A percentile compares a stretch with the other conserved stretches of the same genome.
These are phyloP conservation scores for Hyperopisus bebe DNA, from an alignment of 2,113 vertebrate genomes.

Conservation along the genomic window DNA sequence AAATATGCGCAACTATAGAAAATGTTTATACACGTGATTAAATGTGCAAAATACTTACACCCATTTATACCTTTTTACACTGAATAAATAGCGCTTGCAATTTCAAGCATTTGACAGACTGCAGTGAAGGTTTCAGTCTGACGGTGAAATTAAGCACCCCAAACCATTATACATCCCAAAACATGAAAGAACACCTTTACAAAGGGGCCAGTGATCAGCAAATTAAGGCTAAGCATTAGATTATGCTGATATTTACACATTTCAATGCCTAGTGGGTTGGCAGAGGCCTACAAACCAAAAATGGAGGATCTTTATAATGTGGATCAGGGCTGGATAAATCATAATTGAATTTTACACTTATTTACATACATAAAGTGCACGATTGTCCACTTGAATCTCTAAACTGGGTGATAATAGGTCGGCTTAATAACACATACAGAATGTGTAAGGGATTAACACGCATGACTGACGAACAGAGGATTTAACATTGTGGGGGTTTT, in stretches of 20 bases:
- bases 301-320: background rate
- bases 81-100: background rate
- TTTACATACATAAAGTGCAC: slow-evolving; percentile 8
- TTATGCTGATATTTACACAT: slow-evolving; percentile 26
- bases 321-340: background rate
- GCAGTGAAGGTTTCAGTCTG: background rate
- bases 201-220: slow-evolving; percentile 30
- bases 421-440: slow-evolving; percentile 17
- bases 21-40: background rate
- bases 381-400: background rate
- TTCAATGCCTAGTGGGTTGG: slow-evolving; percentile 28
- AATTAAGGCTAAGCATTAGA: slow-evolving; percentile 25
- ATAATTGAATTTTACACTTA: slow-evolving; percentile 9
- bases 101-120: background rate
- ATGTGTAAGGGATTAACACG: slow-evolving; percentile 60
- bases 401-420: background rate
- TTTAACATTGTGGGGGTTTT: background rate
- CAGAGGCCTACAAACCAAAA: slow-evolving; percentile 29
- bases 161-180: slow-evolving; percentile 24
- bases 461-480: slow-evolving; percentile 39
- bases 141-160: slow-evolving; percentile 39
- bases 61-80: background rate
- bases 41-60: background rate
- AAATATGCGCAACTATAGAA: background rate
- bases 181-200: slow-evolving; percentile 40